Evolutionary conservation across 2,797 vertebrate genomes (phyloP).

Genomic region (Acridotheres tristis): DNA sequence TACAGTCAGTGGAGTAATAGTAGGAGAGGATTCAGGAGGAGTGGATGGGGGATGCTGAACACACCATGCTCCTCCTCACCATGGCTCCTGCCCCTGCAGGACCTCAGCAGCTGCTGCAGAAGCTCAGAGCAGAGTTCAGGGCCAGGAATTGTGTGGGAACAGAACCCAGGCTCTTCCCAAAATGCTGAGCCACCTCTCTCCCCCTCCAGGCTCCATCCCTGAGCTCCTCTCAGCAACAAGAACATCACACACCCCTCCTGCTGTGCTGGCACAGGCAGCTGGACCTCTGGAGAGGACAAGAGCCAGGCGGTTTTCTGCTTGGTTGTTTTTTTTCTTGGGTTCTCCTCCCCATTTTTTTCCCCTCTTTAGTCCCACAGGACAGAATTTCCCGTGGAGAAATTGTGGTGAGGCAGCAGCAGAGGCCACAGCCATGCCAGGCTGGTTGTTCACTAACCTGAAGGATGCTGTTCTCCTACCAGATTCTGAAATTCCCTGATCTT

Average conservation of each 20-base stretch:
- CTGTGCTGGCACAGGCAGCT: fast-evolving
- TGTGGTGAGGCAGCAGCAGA: background rate
- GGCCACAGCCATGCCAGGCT: background rate
- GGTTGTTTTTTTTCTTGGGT: fast-evolving
- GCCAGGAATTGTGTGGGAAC: background rate
- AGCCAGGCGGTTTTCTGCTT: background rate
- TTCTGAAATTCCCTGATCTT: background rate
- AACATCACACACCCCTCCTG: background rate
- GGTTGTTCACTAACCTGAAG: fast-evolving
- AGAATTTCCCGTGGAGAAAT: fast-evolving
- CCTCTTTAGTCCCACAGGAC: background rate
- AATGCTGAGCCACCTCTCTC: background rate
- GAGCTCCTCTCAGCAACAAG: background rate
- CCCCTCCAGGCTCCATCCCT: background rate
- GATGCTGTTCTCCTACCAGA: background rate
- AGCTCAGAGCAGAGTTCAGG: background rate
- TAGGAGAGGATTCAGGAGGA: conserved; percentile 3
- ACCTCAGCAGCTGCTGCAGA: background rate
- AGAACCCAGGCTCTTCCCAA: background rate
- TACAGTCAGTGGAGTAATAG: conserved; percentile 53
- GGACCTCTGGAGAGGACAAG: background rate
- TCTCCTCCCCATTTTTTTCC: fast-evolving
- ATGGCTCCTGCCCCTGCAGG: background rate
- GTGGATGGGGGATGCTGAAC: background rate
- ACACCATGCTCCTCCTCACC: background rate